Evolutionary conservation across 2,888 invertebrate species (phyloP), one percentile per base, ranked within the genome.

Genomic region (Lepidochrysops patricia): DNA sequence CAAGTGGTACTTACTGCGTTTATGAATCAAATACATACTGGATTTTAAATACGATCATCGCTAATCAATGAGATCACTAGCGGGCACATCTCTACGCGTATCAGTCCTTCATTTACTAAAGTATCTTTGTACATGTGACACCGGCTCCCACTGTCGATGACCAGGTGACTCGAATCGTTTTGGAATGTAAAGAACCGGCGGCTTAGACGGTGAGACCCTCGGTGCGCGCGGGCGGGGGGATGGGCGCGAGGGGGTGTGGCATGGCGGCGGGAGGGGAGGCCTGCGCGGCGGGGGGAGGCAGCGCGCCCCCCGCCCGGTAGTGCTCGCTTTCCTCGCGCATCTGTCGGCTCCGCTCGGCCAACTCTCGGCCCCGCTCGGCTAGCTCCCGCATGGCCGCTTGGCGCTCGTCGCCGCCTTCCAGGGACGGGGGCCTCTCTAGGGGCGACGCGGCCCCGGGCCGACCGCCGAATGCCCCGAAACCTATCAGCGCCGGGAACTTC

Each of bases 401-500:
- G 61, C 89, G 71, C 74, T 89, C 89, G 65, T 86, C 76, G 64
- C 84, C 76, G 64, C 84, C 73, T 68, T 88, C 87, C 27, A 89
- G 76, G 15, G 88, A 86, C 13, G 88, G 86, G 23, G 87, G 88
- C 65, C 89, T 70, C 67, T 89, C 88, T 37, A 89, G 73, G 0
- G 89, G 89, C 35, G 92, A 91, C 5, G 90, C 84, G 37, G 92
- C 91, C 6, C 90, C 91, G 15, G 91, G 86, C 57, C 91, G 87
- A 0, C 72, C 90, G 15, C 88, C 90, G 71, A 93, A 93, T 59
- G 94, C 93, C 5, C 94, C 93, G 79, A 95, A 94, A n/a, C 94
- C 94, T 63, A 95, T 90, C 15, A 95, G 85, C 23, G 94, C 94
- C 50, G 94, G 93, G 82, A 95, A 95, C 76, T 95, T 94, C 60